Evolutionary conservation across 2,888 invertebrate genomes (phyloP), one percentile per base, ranked within the genome.

Genomic region (Stenichneumon culpator): DNA sequence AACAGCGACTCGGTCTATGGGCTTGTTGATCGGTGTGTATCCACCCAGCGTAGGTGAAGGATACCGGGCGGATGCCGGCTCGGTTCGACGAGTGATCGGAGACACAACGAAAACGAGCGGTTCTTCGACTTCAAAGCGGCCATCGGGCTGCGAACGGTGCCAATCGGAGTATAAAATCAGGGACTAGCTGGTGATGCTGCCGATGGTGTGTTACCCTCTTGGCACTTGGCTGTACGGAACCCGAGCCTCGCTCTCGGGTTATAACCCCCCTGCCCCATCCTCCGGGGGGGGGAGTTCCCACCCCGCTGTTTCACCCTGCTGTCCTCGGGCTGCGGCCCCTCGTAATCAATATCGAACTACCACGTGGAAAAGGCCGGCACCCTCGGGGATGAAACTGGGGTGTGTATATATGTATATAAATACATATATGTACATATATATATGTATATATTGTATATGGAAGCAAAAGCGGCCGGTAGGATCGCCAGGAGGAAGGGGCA

Each of bases 101-200:
- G 60, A 69, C 60, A 74, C 81, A 83, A 86, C 85, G 86, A 86
- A 86, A 88, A 87, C 86, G 84, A 86, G 79, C 74, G 86, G 86
- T 87, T 44, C 86, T 87, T 89, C 86, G 88, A 91, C 91, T 91
- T 92, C 91, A 92, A 92, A 91, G 92, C 89, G 91, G 88, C 88
- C 90, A 92, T 87, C 91, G 90, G 90, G 89, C 90, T 89, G 91
- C 91, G 88, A 91, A 90, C 90, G 89, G 89, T 90, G 90, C 91
- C 91, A 90, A 92, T 91, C 90, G 91, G 91, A 90, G 91, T 90
- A 91, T 91, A 89, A 91, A 92, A 92, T 91, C 91, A 90, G 91
- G 90, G 90, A 90, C 89, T 88, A 88, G 87, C 67, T 67, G 77
- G 67, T 50, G 79, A 44, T 86, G 73, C 57, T 72, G 82, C 52